phyloP scores from a whole-genome alignment of 2,113 vertebrate species.

The Sarotherodon lohbergeri region DNA sequence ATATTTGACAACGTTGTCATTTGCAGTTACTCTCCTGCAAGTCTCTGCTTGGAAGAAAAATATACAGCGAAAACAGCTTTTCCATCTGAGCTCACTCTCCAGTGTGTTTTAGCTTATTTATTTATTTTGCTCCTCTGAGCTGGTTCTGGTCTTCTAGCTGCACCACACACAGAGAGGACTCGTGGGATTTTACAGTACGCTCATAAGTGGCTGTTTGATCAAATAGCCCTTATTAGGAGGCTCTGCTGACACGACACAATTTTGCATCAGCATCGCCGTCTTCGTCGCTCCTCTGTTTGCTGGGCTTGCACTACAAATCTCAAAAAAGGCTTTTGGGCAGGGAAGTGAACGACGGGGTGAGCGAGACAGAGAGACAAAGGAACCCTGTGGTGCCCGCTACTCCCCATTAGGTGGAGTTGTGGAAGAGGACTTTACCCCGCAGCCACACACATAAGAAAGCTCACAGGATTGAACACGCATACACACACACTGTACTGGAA shows the following conservation, averaged over 20 bases:
- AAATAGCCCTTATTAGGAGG: conserved; percentile 58
- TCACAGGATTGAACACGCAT: conserved; percentile 3
- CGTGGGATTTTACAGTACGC: background rate
- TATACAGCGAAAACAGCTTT: background rate
- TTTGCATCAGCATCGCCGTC: conserved; percentile 21
- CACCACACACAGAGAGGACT: conserved; percentile 18
- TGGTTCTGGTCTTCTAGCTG: background rate
- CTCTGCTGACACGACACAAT: conserved; percentile 49
- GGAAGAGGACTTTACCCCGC: conserved; percentile 41
- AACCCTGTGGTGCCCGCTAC: conserved; percentile 37
- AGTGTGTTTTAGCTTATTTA: background rate
- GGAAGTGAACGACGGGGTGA: background rate
- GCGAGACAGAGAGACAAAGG: conserved; percentile 28
- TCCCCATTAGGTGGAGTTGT: conserved; percentile 55
- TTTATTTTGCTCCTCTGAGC: background rate
- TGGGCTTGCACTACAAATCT: conserved; percentile 30
- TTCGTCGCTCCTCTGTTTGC: conserved; percentile 19
- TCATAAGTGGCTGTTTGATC: conserved; percentile 60
- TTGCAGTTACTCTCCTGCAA: conserved; percentile 49
- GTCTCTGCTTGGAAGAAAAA: conserved; percentile 3
- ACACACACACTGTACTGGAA: conserved; percentile 36
- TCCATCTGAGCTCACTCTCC: background rate
- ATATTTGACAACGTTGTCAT: conserved; percentile 61
- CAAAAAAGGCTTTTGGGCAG: background rate
- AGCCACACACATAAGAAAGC: conserved; percentile 20